Percentiles rank a stretch among this genome's conserved stretches.
Evolutionary conservation across 2,797 vertebrate genomes (phyloP).

Genomic region (Balearica regulorum): DNA sequence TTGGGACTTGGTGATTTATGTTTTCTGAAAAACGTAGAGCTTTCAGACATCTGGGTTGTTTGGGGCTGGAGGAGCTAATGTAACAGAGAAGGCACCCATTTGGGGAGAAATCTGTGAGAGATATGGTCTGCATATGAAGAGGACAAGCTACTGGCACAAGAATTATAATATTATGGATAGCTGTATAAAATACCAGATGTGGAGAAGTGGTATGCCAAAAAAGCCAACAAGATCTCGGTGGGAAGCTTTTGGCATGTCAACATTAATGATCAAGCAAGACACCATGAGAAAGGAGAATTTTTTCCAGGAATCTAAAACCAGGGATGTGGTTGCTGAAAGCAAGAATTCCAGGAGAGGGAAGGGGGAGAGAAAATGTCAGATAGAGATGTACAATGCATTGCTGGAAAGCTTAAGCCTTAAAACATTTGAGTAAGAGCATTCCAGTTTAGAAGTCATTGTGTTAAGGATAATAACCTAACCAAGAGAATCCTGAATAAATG

Average conservation of each 20-base stretch:
- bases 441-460: slow-evolving; percentile 5
- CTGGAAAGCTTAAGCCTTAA: slow-evolving; percentile 22
- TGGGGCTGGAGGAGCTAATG: background rate
- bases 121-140: slow-evolving; percentile 5
- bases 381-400: slow-evolving; percentile 4
- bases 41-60: background rate
- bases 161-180: slow-evolving; percentile 11
- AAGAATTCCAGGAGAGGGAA: slow-evolving; percentile 23
- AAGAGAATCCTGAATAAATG: background rate
- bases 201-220: slow-evolving; percentile 46
- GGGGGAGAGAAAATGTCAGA: background rate
- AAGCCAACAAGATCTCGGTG: slow-evolving; percentile 44
- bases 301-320: slow-evolving; percentile 54
- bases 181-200: slow-evolving; percentile 67
- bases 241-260: slow-evolving; percentile 61
- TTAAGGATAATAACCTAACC: background rate
- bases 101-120: slow-evolving; percentile 11
- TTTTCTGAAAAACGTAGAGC: background rate
- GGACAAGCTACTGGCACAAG: slow-evolving; percentile 57
- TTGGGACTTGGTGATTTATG: background rate
- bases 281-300: slow-evolving; percentile 30
- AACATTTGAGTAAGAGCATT: slow-evolving; percentile 4
- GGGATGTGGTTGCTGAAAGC: slow-evolving; percentile 44
- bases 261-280: slow-evolving; percentile 33
- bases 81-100: background rate